Evolutionary conservation across 1,140 invertebrate species (phyloP), one percentile per base, ranked within the genome.

Genomic region (Uloborus diversus): DNA sequence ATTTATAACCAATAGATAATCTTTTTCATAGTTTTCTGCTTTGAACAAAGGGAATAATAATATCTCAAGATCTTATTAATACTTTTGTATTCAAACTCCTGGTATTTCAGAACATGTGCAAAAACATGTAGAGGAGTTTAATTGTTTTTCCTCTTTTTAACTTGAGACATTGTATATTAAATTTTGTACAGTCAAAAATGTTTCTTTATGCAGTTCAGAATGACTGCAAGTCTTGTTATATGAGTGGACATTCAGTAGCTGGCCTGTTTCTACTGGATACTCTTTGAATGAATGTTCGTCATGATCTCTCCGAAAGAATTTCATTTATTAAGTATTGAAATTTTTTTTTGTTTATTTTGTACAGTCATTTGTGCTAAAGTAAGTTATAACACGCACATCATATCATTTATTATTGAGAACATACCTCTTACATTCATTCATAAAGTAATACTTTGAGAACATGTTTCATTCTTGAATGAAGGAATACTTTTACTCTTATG

Each of bases 1-100:
- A 95, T 87, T 94, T 97, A 78, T 82, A 82, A 71, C 61, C 23
- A 42, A 68, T 62, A 56, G n/a, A n/a, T 66, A 49, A 17, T 71
- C 17, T 53, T 51, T 7, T 53, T 53, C 5, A n/a, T 69, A 4
- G 11, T 13, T 56, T 53, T 27, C 57, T 30, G 13, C 33, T 32
- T 32, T 49, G 33, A 42, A n/a, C 11, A 61, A 35, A 56, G 57
- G 28, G 30, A 30, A 7, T n/a, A n/a, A n/a, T n/a, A n/a, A n/a
- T n/a, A n/a, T n/a, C n/a, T n/a, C n/a, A n/a, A n/a, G n/a, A n/a
- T n/a, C n/a, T n/a, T n/a, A n/a, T n/a, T n/a, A n/a, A n/a, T n/a
- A n/a, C n/a, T n/a, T n/a, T n/a, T n/a, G n/a, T n/a, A n/a, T n/a
- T n/a, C n/a, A n/a, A n/a, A n/a, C n/a, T n/a, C n/a, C n/a, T n/a